A percentile compares a stretch with the other conserved stretches of the same genome.
phyloP scores from a whole-genome alignment of 2,797 vertebrate species.

The Lophura swinhoii region DNA sequence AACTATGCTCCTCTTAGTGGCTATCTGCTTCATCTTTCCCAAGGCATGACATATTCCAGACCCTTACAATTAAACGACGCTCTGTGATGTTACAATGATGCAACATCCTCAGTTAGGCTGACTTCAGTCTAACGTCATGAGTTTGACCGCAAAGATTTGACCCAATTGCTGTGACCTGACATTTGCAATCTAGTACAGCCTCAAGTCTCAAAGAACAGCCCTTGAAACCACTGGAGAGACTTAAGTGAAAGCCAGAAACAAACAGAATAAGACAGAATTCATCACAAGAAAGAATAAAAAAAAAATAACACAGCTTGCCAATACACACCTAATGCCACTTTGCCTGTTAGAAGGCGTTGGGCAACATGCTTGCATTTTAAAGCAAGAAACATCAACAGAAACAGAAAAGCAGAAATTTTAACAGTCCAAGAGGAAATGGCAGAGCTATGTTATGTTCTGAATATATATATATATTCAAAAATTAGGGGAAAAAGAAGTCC shows the following conservation, averaged over 20 bases:
- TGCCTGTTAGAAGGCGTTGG: neutral
- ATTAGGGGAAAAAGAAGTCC: neutral
- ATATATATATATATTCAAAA: neutral
- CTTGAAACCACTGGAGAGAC: neutral
- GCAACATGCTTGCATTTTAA: neutral
- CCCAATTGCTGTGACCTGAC: slow-evolving; percentile 55
- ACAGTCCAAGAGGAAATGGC: neutral
- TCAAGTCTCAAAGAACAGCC: neutral
- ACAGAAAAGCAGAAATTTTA: neutral
- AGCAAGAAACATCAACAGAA: neutral
- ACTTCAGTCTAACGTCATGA: neutral
- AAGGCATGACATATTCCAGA: neutral
- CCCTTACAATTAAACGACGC: neutral
- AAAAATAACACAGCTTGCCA: neutral
- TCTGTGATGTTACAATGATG: neutral
- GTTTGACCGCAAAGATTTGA: neutral
- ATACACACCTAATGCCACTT: neutral
- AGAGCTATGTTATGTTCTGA: neutral
- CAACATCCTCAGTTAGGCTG: neutral
- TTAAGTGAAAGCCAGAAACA: neutral
- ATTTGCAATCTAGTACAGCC: slow-evolving; percentile 26
- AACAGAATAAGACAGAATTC: neutral
- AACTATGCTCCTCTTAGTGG: neutral
- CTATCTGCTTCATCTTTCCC: neutral
- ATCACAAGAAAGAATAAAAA: neutral